Evolutionary conservation across 1,140 invertebrate species (phyloP), one percentile per base, ranked within the genome.

Genomic region (Trachelipus rathkii): DNA sequence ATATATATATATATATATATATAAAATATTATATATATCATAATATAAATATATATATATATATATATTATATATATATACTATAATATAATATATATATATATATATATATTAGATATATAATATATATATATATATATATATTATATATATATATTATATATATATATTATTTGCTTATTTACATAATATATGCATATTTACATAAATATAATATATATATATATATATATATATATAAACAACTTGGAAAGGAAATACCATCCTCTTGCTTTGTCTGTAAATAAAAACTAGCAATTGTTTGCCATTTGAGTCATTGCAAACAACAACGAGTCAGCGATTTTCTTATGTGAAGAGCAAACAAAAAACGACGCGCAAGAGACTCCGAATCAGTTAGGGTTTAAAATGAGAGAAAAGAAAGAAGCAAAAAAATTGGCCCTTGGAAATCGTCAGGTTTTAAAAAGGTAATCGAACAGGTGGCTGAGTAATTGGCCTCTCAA

Each of bases 21-120:
- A 33, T 33, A 33, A n/a, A n/a, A n/a, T n/a, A n/a, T n/a, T 33
- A 33, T 33, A 33, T 33, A 33, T 33, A 33, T 33, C n/a, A n/a
- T n/a, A n/a, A 33, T 33, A 33, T 33, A 33, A 3, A 60, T 60
- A 60, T 60, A 60, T 60, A 60, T 60, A 60, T 60, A 60, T 60
- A 60, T 60, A 60, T 60, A 60, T 60, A 60, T 60, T 60, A 19
- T 19, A 60, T 60, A 60, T 60, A 60, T 33, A 60, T 60, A 60
- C 8, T n/a, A n/a, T n/a, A n/a, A n/a, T n/a, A n/a, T n/a, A n/a
- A 60, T 60, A 60, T 60, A 60, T 60, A 60, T 60, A 60, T 60
- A 60, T 60, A 60, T 60, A 60, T 60, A 60, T 60, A 60, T 60
- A 60, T 60, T n/a, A n/a, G n/a, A 60, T 60, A 60, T 60, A 60